Evolutionary conservation across 2,888 invertebrate genomes (phyloP).

Genomic region (Diloba caeruleocephala): DNA sequence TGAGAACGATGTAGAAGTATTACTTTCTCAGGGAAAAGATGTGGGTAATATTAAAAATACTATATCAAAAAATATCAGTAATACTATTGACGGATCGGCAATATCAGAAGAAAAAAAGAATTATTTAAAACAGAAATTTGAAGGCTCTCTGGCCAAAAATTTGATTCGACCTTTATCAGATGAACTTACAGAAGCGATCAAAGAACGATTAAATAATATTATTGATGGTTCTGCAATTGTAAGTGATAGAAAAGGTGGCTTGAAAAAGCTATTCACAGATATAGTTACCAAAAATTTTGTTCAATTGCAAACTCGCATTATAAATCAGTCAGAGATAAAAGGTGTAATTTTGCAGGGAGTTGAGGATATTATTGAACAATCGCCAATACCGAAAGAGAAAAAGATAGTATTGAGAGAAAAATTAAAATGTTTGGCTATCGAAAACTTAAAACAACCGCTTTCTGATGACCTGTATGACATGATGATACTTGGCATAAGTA

Average conservation of each 20-base stretch:
- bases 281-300: not conserved
- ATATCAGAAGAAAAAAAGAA: conserved; percentile 14
- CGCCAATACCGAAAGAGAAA: not conserved
- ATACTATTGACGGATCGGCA: conserved; percentile 1
- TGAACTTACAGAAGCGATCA: conserved; percentile 12
- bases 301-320: not conserved
- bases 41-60: conserved; percentile 2
- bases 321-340: not conserved
- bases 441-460: not conserved
- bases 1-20: not conserved
- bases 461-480: not conserved
- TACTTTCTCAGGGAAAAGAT: conserved; percentile 2
- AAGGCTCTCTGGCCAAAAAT: conserved; percentile 12
- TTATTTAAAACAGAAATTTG: conserved; percentile 6
- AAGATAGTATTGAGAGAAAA: not conserved
- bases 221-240: not conserved
- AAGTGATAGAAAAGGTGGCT: not conserved
- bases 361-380: not conserved
- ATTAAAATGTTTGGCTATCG: not conserved
- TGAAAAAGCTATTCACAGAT: conserved; percentile 4
- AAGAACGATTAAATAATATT: conserved; percentile 11
- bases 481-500: not conserved
- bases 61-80: not conserved
- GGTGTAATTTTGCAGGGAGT: not conserved
- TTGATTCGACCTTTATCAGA: conserved; percentile 12